A percentile compares a stretch with the other conserved stretches of the same genome.
phyloP scores from a whole-genome alignment of 1,140 invertebrate genomes.

The Drosophila simulans region DNA sequence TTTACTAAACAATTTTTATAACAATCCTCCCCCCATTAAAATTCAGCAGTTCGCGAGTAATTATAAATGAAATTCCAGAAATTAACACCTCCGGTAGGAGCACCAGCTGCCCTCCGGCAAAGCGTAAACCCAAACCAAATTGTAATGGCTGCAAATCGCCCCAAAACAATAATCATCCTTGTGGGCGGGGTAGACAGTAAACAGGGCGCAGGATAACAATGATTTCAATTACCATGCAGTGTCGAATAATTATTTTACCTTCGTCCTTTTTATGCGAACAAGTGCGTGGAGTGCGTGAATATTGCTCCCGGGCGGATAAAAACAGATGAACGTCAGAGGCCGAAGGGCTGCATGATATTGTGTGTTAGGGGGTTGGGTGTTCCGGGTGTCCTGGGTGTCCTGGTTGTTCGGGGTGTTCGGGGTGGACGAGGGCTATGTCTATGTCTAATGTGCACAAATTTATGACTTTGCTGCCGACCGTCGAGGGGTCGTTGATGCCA shows the following conservation, averaged over 20 bases:
- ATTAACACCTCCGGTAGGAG: slow-evolving; percentile 56
- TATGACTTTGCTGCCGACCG: slow-evolving; percentile 76
- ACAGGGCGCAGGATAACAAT: slow-evolving; percentile 70
- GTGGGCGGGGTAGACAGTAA: slow-evolving; percentile 42
- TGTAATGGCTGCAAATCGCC: slow-evolving; percentile 55
- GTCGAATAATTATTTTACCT: slow-evolving; percentile 83
- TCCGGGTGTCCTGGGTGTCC: too few species aligned
- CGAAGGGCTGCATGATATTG: not conserved
- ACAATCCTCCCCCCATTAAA: not conserved
- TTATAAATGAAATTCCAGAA: slow-evolving; percentile 63
- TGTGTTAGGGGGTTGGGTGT: slow-evolving; percentile 1
- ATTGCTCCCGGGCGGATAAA: slow-evolving; percentile 83
- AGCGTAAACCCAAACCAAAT: slow-evolving; percentile 33
- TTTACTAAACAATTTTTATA: slow-evolving; percentile 9
- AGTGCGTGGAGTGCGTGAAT: slow-evolving; percentile 80
- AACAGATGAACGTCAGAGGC: slow-evolving; percentile 66
- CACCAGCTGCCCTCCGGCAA: not conserved
- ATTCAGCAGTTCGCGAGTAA: slow-evolving; percentile 15
- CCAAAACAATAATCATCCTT: slow-evolving; percentile 72
- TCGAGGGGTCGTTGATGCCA: slow-evolving; percentile 47
- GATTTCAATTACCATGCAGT: slow-evolving; percentile 83
- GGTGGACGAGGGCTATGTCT: slow-evolving; percentile 77
- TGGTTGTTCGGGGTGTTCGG: not conserved
- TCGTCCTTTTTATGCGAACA: slow-evolving; percentile 66
- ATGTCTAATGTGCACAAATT: slow-evolving; percentile 84